Evolutionary conservation across 2,113 vertebrate genomes (phyloP), one percentile per base, ranked within the genome.

Genomic region (Microcebus tavaratra): DNA sequence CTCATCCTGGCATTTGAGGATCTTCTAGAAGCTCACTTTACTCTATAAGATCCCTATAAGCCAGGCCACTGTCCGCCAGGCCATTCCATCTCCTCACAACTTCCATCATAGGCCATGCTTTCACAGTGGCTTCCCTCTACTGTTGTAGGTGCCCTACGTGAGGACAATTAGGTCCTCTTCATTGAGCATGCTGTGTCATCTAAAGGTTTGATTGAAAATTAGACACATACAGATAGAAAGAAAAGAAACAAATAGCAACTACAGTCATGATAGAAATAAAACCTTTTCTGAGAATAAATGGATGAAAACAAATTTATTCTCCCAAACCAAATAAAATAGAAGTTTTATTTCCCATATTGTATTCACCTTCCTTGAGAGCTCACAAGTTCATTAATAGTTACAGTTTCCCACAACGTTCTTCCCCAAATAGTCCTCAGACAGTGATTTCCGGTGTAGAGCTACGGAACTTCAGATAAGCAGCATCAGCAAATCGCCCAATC

Each of bases 371-470:
- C 75, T 78, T 68, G 42, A 85, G 34, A 20, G 4, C 39, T 78
- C 45, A 31, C 48, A 86, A 97, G 76, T 73, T 88, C 93, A 93
- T 91, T 67, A 91, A 86, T 10, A 89, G 90, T 36, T 85, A 84
- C 5, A 61, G 79, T 91, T 97, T 91, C 93, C 87, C 73, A 83
- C 25, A 95, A 55, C n/a, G 72, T 2, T 87, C 91, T 96, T 97
- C 93, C 91, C 48, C 89, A 96, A 84, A 63, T 11, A 87, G 87
- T 86, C 59, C 79, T 84, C 89, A 95, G 96, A 97, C 96, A 36
- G 87, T 25, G 9, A 61, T 61, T 97, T 97, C 97, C 86, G 23
- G 79, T n/a, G 59, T 1, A 57, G 4, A 65, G 63, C 73, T 80
- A 63, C 36, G 61, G 79, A 92, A 87, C 13, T 15, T 34, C 70